phyloP scores from a whole-genome alignment of 1,140 invertebrate species.

The Grapholita molesta region DNA sequence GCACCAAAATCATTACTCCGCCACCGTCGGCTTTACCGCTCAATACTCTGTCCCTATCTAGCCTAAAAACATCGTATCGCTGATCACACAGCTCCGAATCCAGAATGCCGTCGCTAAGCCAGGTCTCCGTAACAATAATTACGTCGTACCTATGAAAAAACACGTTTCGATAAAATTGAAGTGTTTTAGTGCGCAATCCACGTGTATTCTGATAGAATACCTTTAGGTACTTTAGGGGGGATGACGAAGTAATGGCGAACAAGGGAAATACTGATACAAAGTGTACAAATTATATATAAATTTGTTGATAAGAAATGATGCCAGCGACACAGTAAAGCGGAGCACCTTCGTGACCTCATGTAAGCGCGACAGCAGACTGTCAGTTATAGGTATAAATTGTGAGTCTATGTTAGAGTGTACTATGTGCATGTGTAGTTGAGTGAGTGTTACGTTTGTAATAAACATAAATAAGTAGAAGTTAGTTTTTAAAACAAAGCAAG shows the following conservation, averaged over 20 bases:
- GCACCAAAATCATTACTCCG: not conserved
- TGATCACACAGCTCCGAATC: not conserved
- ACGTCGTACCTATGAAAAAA: not conserved
- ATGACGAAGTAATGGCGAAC: too few species aligned
- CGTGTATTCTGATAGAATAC: not conserved
- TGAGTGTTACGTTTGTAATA: too few species aligned
- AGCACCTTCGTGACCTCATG: too few species aligned
- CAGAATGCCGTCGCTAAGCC: not conserved
- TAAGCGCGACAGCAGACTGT: too few species aligned
- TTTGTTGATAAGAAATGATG: too few species aligned
- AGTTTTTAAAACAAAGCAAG: too few species aligned
- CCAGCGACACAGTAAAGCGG: too few species aligned
- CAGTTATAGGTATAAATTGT: too few species aligned
- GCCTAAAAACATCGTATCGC: not conserved
- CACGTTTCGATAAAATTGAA: too few species aligned
- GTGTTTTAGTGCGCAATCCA: not conserved
- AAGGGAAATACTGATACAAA: not conserved
- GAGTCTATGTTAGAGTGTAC: too few species aligned
- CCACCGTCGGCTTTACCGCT: constrained; percentile 8
- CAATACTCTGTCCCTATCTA: not conserved
- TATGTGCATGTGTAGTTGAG: too few species aligned
- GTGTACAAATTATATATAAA: not conserved
- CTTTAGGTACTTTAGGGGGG: not conserved
- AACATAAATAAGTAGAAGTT: too few species aligned
- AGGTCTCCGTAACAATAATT: not conserved